Conservation (phyloP, 2,888 invertebrate species). For the Adelognathus sp. region DNA sequence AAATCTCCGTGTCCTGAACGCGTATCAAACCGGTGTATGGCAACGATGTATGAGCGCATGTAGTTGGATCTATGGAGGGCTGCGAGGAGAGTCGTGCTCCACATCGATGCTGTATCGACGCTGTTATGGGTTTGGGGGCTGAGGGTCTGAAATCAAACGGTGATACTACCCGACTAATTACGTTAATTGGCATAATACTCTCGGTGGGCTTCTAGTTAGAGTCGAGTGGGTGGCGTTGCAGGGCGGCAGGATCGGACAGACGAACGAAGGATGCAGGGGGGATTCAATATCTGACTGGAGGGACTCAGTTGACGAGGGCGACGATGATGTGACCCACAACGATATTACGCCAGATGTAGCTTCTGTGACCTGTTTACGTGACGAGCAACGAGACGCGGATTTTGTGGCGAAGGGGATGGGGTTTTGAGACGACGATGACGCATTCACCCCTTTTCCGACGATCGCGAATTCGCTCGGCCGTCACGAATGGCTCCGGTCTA, state of each 20-base stretch:
- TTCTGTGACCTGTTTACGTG: conserved; percentile 59
- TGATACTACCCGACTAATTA: conserved; percentile 69
- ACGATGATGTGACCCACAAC: neutral
- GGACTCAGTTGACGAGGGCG: conserved; percentile 23
- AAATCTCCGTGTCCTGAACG: neutral
- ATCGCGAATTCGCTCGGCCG: conserved; percentile 4
- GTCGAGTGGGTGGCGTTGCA: conserved; percentile 49
- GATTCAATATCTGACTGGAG: conserved; percentile 27
- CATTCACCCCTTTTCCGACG: neutral
- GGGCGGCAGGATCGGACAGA: conserved; percentile 1
- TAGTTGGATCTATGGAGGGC: conserved; percentile 9
- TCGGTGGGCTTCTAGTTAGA: conserved; percentile 65
- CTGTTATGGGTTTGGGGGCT: neutral
- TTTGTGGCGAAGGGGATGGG: neutral
- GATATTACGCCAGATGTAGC: conserved; percentile 45
- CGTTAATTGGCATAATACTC: conserved; percentile 75
- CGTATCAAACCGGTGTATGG: neutral
- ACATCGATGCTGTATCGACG: conserved; percentile 23
- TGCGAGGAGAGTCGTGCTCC: conserved; percentile 23
- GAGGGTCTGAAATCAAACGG: conserved; percentile 62
- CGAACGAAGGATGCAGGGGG: neutral
- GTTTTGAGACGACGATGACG: neutral
- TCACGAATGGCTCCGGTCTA: neutral
- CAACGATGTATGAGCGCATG: neutral
- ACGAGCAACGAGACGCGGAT: conserved; percentile 14